Base-by-base conservation (phyloP, 2,797 vertebrate species). In the Discoglossus pictus region DNA sequence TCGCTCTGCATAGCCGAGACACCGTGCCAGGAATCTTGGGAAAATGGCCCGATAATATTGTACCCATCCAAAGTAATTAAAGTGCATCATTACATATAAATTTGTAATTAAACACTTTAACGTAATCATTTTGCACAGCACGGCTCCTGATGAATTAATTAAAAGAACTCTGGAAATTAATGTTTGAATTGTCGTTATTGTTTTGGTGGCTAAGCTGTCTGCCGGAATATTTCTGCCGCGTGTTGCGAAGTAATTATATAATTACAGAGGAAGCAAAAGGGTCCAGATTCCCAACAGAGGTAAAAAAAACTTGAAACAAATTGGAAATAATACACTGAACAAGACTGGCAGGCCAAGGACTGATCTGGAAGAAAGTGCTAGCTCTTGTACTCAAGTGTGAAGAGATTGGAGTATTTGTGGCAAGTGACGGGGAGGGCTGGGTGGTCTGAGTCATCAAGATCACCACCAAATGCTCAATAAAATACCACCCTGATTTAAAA, bases 71-170 rank as follows among this genome's bases (percentile, higher is more conserved):
- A 83, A 92, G 92, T 94, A 93, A 93, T 95, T 93, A 93, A 94
- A 94, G 92, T 89, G 86, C 91, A 88, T 93, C 87, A 89, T 93
- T 90, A 87, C 91, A 91, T 92, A 91, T 92, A 94, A 94, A 94
- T 95, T 93, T 92, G 92, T 93, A 93, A 95, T 95, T 94, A 95
- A 96, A 92, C 93, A 93, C 92, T 92, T 90, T 90, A 90, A 90
- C 89, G 86, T 92, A 93, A 91, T 94, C 93, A 93, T 91, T 87
- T 89, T 85, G 83, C 90, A 89, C 93, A 92, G 91, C 91, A 87
- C 82, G 89, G 91, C 80, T 90, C 87, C 86, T 82, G 90, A 91
- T 91, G 88, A 95, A 92, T 94, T 94, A 93, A 93, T 94, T 92
- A 90, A 86, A 87, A 89, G 84, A 83, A 91, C 87, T 88, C 85